Base-by-base conservation (phyloP, 2,888 invertebrate genomes). In the Biston stratarius region DNA sequence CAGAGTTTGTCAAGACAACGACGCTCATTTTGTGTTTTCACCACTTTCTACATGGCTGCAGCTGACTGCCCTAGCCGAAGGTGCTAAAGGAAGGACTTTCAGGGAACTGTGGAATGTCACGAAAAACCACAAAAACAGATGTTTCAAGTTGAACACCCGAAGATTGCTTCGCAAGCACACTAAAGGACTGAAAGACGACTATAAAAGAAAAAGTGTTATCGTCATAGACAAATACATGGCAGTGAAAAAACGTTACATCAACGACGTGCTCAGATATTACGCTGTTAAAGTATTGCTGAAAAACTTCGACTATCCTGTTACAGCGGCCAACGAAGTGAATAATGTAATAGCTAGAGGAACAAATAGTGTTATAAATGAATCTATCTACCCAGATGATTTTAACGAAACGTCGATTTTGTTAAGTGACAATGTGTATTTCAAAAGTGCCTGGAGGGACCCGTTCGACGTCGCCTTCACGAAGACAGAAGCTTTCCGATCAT, bases 31-130 rank as follows among this genome's bases (percentile, higher is more conserved):
- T 59, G 86, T 89, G 0, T 90, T 82, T 64, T 90, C 92, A 0
- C 92, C 92, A 0, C 62, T 91, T 1, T 83, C 87, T 0, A 84
- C 87, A 3, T 92, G 90, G 89, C 64, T 90, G 45, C 91, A 92
- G 63, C 71, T 92, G 0, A 68, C 82, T 7, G 82, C 87, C 0
- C 36, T 91, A 10, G 84, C 89, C 0, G 87, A 89, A 69, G 90
- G 91, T 0, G 87, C 91, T 0, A 68, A 64, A 0, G 85, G 84
- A 0, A 47, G 40, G 0, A 89, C 90, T 0, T 69, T 82, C 3
- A 71, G 71, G 6, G 89, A 92, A 75, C 82, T 92, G 2, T 80
- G 82, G 80, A 82, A 75, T 6, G 78, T 88, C 0, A 88, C 90
- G 0, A 81, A 77, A 67, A 81, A 84, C 12, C 81, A 83, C 45